These are phyloP conservation scores for Lepidonotus clava DNA, from an alignment of 2,888 invertebrate species.

Conservation along the genomic window DNA sequence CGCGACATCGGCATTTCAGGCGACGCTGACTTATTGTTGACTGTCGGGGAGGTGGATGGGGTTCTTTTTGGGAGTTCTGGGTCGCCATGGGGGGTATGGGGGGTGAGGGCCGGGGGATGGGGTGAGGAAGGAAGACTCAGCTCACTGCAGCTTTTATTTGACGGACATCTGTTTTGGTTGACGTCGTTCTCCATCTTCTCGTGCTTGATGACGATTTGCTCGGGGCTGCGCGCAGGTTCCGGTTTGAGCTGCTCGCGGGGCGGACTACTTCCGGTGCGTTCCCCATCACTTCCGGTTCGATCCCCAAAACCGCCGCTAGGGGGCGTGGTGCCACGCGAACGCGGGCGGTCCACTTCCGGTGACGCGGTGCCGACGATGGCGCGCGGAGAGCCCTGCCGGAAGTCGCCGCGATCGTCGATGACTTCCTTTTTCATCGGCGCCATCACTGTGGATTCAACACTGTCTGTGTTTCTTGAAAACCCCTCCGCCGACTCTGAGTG, in stretches of 20 bases:
- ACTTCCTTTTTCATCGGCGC: conserved; percentile 3
- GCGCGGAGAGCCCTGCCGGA: too few species aligned
- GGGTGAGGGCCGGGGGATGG: too few species aligned
- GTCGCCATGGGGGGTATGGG: not conserved
- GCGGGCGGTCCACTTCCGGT: not conserved
- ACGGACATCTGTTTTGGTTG: conserved; percentile 43
- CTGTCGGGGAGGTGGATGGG: not conserved
- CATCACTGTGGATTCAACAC: not conserved
- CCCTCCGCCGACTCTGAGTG: not conserved
- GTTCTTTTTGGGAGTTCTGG: not conserved
- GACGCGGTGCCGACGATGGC: not conserved
- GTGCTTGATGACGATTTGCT: conserved; percentile 1
- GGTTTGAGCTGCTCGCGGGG: not conserved
- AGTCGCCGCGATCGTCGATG: not conserved
- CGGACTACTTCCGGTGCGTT: not conserved
- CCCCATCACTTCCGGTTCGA: not conserved
- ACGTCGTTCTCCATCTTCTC: conserved; percentile 4
- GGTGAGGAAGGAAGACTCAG: not conserved
- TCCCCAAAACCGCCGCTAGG: too few species aligned
- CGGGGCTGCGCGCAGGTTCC: not conserved
- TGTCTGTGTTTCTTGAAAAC: conserved; percentile 22
- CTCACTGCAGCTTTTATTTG: not conserved
- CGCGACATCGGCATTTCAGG: too few species aligned
- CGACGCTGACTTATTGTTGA: too few species aligned
- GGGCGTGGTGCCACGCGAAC: too few species aligned